These are phyloP conservation scores for Amiota minor DNA, from an alignment of 2,888 invertebrate genomes.

Conservation along the genomic window DNA sequence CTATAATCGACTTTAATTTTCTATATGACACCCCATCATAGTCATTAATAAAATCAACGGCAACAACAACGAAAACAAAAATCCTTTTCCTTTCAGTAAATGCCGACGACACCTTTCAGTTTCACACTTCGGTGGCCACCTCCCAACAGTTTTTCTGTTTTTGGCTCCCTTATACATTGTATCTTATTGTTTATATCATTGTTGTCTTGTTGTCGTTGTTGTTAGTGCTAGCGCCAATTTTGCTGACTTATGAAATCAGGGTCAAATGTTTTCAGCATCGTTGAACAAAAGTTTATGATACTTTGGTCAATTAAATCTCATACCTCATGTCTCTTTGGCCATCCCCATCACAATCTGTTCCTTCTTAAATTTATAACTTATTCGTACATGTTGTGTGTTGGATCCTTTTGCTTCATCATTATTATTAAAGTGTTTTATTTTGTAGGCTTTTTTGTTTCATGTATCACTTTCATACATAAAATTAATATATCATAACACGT, in stretches of 20 bases:
- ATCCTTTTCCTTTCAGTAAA: slow-evolving; percentile 49
- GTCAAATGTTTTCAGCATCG: slow-evolving; percentile 71
- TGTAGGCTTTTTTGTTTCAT: background rate
- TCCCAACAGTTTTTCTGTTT: background rate
- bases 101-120: background rate
- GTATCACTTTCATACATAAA: no score
- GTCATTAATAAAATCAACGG: no score
- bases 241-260: slow-evolving; percentile 71
- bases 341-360: no score
- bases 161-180: background rate
- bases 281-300: slow-evolving; percentile 70
- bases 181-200: background rate
- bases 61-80: slow-evolving; percentile 35
- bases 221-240: slow-evolving; percentile 33
- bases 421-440: background rate
- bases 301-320: slow-evolving; percentile 73
- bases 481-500: no score
- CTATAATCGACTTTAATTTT: no score
- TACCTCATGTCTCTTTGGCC: slow-evolving; percentile 24
- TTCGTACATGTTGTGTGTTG: background rate
- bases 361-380: no score
- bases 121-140: background rate
- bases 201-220: slow-evolving; percentile 8
- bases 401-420: background rate
- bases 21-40: no score